Evolutionary conservation across 2,888 invertebrate genomes (phyloP).

Genomic region (Andrena dorsata): DNA sequence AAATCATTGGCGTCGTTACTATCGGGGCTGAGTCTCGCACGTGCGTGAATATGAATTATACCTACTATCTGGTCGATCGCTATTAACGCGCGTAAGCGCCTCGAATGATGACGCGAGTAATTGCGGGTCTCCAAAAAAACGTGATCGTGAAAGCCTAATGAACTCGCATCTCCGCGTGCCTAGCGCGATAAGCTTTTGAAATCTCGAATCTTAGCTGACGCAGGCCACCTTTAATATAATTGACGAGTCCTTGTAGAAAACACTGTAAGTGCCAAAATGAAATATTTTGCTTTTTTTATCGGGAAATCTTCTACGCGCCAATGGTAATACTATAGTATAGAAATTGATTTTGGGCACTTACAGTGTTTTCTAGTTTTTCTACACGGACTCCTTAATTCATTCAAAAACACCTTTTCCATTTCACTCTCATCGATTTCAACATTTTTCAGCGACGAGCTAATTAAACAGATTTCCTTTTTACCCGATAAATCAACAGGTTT

Average conservation of each 20-base stretch:
- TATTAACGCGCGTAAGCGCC: constrained; percentile 67
- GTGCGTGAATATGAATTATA: constrained; percentile 77
- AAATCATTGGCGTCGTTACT: constrained; percentile 70
- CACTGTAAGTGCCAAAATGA: too few relatives aligned
- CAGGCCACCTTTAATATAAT: too few relatives aligned
- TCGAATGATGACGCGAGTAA: constrained; percentile 49
- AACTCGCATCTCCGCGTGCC: neutral
- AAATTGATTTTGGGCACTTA: too few relatives aligned
- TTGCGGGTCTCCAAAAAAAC: constrained; percentile 49
- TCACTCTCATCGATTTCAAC: neutral
- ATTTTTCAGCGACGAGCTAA: neutral
- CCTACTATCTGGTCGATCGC: constrained; percentile 74
- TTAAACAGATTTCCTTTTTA: constrained; percentile 21
- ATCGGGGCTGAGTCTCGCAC: constrained; percentile 67
- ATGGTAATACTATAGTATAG: too few relatives aligned
- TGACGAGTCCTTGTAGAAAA: neutral
- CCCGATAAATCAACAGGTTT: constrained; percentile 15
- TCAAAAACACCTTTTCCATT: neutral
- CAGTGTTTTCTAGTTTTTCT: neutral
- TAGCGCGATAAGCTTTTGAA: neutral
- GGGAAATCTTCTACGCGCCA: too few relatives aligned
- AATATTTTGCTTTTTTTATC: too few relatives aligned
- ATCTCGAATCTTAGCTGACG: neutral
- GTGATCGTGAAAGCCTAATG: neutral
- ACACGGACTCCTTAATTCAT: neutral